phyloP scores from a whole-genome alignment of 2,113 vertebrate genomes.

The Sigmodon hispidus region DNA sequence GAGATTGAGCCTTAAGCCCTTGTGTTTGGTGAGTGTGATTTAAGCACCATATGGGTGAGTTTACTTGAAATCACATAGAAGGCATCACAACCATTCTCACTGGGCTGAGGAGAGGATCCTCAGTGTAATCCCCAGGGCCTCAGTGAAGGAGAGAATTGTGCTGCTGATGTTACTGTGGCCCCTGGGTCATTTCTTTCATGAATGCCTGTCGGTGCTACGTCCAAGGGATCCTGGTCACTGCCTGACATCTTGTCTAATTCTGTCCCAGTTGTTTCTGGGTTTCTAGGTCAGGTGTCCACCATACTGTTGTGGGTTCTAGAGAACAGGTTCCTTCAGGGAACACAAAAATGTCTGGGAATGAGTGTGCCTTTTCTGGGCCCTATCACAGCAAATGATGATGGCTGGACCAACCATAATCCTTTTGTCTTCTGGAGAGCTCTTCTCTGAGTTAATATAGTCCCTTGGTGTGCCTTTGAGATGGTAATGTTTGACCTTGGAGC shows the following conservation, averaged over 20 bases:
- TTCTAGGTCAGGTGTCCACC: background rate
- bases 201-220: background rate
- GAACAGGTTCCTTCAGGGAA: background rate
- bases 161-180: background rate
- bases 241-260: no score
- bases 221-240: background rate
- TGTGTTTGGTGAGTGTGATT: background rate
- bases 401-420: no score
- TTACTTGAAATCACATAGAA: background rate
- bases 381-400: background rate
- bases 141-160: background rate
- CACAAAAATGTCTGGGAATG: background rate
- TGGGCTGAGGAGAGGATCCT: background rate
- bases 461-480: background rate
- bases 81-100: fast-evolving
- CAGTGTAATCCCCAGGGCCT: fast-evolving
- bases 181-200: background rate
- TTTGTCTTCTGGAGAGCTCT: background rate
- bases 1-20: background rate
- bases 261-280: background rate
- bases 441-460: background rate
- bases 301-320: background rate
- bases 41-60: background rate
- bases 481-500: background rate
- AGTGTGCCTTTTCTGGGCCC: background rate